Conservation (phyloP, 2,113 vertebrate species). For the Upupa epops region DNA sequence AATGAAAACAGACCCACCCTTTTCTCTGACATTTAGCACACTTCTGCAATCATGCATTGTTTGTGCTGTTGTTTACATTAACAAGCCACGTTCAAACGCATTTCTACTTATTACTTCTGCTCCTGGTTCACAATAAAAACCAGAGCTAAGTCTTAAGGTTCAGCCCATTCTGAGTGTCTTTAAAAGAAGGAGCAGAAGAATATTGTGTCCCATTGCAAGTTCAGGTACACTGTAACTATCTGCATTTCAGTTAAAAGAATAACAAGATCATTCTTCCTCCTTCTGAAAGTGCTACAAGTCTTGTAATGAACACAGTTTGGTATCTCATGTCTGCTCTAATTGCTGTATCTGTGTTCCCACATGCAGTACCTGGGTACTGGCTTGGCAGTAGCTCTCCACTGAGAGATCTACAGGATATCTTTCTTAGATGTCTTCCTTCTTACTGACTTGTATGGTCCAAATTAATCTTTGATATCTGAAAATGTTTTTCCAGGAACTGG, state of each 20-base stretch:
- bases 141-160: neutral
- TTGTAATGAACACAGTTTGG: neutral
- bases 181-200: neutral
- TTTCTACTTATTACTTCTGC: neutral
- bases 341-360: neutral
- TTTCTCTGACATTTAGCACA: neutral
- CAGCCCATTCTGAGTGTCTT: neutral
- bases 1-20: neutral
- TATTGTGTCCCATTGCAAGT: neutral
- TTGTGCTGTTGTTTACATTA: neutral
- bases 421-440: neutral
- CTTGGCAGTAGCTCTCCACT: neutral
- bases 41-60: neutral
- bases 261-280: neutral
- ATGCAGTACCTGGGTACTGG: neutral
- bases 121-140: neutral
- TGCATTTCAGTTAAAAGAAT: neutral
- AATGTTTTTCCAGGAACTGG: neutral
- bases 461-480: neutral
- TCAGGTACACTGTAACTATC: neutral
- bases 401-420: neutral
- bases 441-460: neutral
- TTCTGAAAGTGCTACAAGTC: neutral
- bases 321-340: neutral
- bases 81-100: neutral